Evolutionary conservation across 2,113 vertebrate species (phyloP).

Genomic region (Chaetops frenatus): DNA sequence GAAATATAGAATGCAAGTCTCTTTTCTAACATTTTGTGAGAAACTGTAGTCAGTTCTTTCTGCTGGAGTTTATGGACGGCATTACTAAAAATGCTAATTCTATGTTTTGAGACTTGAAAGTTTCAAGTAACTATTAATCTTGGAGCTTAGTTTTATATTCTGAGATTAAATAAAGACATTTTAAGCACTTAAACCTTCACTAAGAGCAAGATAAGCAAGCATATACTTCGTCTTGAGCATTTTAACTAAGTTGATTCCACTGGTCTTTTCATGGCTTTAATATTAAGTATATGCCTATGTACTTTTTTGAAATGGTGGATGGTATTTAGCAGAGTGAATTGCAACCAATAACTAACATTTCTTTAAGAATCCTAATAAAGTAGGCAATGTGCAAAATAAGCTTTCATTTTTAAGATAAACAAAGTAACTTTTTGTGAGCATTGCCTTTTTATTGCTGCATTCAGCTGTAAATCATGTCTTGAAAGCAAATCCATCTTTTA

Average conservation of each 20-base stretch:
- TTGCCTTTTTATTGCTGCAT: constrained; percentile 46
- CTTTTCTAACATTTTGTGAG: neutral
- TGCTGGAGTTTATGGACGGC: neutral
- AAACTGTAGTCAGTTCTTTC: neutral
- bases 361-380: neutral
- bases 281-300: neutral
- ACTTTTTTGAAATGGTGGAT: neutral
- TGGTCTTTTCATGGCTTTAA: constrained; percentile 3
- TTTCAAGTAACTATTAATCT: constrained; percentile 7
- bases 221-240: neutral
- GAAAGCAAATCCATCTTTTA: constrained; percentile 46
- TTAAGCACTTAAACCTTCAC: constrained; percentile 1
- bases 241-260: neutral
- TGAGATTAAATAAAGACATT: neutral
- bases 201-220: neutral
- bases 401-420: constrained; percentile 62
- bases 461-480: constrained; percentile 55
- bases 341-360: constrained; percentile 25
- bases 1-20: neutral
- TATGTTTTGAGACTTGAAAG: neutral
- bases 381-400: constrained; percentile 29
- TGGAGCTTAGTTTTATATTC: neutral
- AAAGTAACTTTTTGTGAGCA: constrained; percentile 35
- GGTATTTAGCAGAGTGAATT: constrained; percentile 11
- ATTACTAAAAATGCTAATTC: neutral